Evolutionary conservation across 2,888 invertebrate species (phyloP), one percentile per base, ranked within the genome.

Genomic region (Auanema freiburgensis): DNA sequence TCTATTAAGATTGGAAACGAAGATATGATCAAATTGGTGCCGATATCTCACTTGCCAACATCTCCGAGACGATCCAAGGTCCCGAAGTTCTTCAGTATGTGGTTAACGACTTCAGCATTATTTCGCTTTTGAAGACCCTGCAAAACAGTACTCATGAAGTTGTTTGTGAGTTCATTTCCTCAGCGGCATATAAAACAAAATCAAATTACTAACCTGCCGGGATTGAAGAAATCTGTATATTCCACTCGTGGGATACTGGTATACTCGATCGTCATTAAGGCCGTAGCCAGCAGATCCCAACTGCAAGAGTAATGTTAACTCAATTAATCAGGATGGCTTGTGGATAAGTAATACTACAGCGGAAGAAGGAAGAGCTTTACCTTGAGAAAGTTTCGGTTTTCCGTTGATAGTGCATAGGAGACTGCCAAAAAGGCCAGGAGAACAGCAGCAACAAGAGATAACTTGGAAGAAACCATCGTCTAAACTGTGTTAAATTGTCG

Each of bases 1-100:
- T 33, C 33, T 33, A 33, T 33, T 33, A 33, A 33, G 33, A 33
- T 33, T 33, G 33, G 33, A 33, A 33, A 33, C 8, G 4, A 8
- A 33, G 33, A 33, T 33, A 33, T 33, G 33, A 33, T 33, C 33
- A 33, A 33, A 33, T 33, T 33, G 33, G 33, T 33, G 8, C 16
- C 1, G 46, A 46, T 52, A n/a, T 16, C 41, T 50, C 49, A 49
- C 23, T 59, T 71, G 43, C 81, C 81, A 55, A 81, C 77, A 64
- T 81, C 80, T 50, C 79, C 79, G 41, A 81, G 73, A 46, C 81
- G 71, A 63, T 79, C 79, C 46, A 81, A 65, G 8, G 77, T 71
- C 42, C 77, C 75, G 54, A 80, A 81, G 70, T 80, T 79, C 65
- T 80, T 80, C 59, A 81, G 64, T 42, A 81, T 81, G 65, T 82